Percentiles rank a stretch among this genome's conserved stretches.
Conservation (phyloP, 2,888 invertebrate genomes). For the Endotricha flammealis region DNA sequence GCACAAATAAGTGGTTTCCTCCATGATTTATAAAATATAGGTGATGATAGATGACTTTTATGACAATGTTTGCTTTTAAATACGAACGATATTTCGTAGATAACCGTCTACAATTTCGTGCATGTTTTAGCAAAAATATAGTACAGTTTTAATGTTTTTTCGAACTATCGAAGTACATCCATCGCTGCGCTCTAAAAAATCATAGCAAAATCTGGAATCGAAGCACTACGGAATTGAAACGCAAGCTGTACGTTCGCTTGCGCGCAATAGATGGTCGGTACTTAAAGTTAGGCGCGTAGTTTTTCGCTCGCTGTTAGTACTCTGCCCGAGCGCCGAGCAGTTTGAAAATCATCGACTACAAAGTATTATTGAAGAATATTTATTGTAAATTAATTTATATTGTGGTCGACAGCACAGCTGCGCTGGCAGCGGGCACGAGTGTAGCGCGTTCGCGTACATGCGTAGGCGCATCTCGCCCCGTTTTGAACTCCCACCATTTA, state of each 20-base stretch:
- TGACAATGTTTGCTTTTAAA: too few relatives aligned
- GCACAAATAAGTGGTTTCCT: too few relatives aligned
- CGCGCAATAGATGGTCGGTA: constrained; percentile 59
- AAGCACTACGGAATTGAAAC: constrained; percentile 74
- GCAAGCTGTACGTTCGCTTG: constrained; percentile 61
- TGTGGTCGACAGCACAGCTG: constrained; percentile 6
- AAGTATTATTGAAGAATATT: constrained; percentile 11
- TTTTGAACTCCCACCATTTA: constrained; percentile 59
- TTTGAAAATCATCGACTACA: constrained; percentile 8
- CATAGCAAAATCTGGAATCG: constrained; percentile 35
- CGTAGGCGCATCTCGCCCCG: constrained; percentile 44
- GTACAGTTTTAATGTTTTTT: background rate
- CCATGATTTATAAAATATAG: too few relatives aligned
- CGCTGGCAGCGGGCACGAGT: constrained; percentile 25
- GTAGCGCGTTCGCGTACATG: constrained; percentile 52
- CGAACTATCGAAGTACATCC: constrained; percentile 18
- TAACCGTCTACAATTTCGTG: too few relatives aligned
- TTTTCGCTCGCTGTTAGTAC: constrained; percentile 37
- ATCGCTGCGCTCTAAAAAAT: constrained; percentile 23
- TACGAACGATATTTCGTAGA: too few relatives aligned
- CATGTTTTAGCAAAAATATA: too few relatives aligned
- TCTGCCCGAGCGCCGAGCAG: constrained; percentile 19
- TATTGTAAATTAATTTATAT: constrained; percentile 11
- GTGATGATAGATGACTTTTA: too few relatives aligned
- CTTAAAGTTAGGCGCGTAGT: constrained; percentile 52